phyloP scores from a whole-genome alignment of 2,888 invertebrate genomes.

The Nephrotoma appendiculata region DNA sequence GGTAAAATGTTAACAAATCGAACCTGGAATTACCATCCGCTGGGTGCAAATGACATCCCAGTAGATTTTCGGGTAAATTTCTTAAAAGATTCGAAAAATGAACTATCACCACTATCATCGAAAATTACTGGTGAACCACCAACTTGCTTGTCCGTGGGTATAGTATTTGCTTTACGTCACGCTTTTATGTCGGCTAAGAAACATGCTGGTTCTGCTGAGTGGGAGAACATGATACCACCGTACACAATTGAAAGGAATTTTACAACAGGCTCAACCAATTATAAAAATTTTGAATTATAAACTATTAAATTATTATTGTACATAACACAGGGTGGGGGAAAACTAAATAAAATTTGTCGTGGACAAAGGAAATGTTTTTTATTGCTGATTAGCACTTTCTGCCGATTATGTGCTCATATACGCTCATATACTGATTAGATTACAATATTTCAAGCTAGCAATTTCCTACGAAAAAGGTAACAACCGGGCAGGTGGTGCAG shows the following conservation, averaged over 20 bases:
- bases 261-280: not conserved
- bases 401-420: too few relatives aligned
- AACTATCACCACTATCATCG: not conserved
- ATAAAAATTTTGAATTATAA: not conserved
- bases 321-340: too few relatives aligned
- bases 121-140: slow-evolving; percentile 43
- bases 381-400: too few relatives aligned
- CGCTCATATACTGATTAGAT: too few relatives aligned
- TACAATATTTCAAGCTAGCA: too few relatives aligned
- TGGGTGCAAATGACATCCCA: slow-evolving; percentile 64
- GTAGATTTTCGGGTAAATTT: slow-evolving; percentile 48
- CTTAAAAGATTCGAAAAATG: not conserved
- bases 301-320: too few relatives aligned
- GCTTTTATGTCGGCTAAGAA: slow-evolving; percentile 44
- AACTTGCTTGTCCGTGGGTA: slow-evolving; percentile 32
- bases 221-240: slow-evolving; percentile 31
- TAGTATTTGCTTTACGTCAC: slow-evolving; percentile 44
- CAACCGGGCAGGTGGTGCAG: too few relatives aligned
- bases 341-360: too few relatives aligned
- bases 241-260: slow-evolving; percentile 24
- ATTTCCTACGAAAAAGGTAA: too few relatives aligned
- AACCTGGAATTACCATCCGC: slow-evolving; percentile 71
- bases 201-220: slow-evolving; percentile 42
- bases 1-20: slow-evolving; percentile 58
- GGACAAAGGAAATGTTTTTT: too few relatives aligned